A percentile compares a stretch with the other conserved stretches of the same genome.
Evolutionary conservation across 2,888 invertebrate species (phyloP).

Genomic region (Leptinotarsa juncta): DNA sequence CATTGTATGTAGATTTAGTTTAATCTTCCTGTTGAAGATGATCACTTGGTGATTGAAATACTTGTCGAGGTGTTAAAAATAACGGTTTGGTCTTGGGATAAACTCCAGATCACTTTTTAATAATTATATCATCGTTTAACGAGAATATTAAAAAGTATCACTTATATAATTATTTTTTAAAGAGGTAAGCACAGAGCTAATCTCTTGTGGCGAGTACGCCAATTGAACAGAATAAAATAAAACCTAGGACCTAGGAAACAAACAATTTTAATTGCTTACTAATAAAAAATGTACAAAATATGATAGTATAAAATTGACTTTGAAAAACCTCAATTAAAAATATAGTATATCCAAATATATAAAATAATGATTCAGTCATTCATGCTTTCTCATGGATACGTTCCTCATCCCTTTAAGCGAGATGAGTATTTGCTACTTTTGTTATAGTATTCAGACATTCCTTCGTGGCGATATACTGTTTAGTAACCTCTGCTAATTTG

Average conservation of each 20-base stretch:
- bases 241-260: background rate
- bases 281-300: conserved; percentile 15
- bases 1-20: too few species aligned
- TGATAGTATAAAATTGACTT: background rate
- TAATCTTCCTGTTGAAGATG: too few species aligned
- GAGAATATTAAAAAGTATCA: too few species aligned
- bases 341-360: background rate
- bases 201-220: too few species aligned
- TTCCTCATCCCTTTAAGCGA: conserved; percentile 17
- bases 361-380: background rate
- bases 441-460: conserved; percentile 60
- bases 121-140: too few species aligned
- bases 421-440: conserved; percentile 54
- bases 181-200: too few species aligned
- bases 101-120: too few species aligned
- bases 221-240: background rate
- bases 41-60: too few species aligned
- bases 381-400: background rate
- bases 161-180: too few species aligned
- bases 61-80: too few species aligned
- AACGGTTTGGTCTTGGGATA: too few species aligned
- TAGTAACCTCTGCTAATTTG: conserved; percentile 54
- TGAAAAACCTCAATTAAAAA: background rate
- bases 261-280: conserved; percentile 4
- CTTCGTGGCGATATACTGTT: conserved; percentile 53